Percentiles rank a stretch among this genome's conserved stretches.
These are phyloP conservation scores for Dysdera silvatica DNA, from an alignment of 1,140 invertebrate species.

Conservation along the genomic window DNA sequence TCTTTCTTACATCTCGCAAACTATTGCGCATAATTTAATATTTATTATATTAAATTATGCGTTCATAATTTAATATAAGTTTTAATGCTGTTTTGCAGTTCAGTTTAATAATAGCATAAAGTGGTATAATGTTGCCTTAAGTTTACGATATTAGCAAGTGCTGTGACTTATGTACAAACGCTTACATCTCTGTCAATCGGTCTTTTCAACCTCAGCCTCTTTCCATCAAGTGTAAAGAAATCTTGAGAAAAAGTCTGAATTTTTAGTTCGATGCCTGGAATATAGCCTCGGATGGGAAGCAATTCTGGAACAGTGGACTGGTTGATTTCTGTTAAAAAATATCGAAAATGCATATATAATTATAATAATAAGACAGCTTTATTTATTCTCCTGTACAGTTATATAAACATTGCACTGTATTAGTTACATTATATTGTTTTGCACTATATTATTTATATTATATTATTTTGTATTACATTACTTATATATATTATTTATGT, in stretches of 20 bases:
- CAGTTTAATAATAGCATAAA: neutral
- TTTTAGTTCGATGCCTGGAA: slow-evolving; percentile 66
- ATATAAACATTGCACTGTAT: neutral
- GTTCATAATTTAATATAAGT: neutral
- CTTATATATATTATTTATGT: too few relatives aligned
- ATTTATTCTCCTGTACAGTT: too few relatives aligned
- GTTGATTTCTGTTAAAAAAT: slow-evolving; percentile 59
- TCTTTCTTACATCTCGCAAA: too few relatives aligned
- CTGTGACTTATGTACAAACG: too few relatives aligned
- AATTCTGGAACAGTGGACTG: slow-evolving; percentile 69
- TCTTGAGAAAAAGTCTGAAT: slow-evolving; percentile 61
- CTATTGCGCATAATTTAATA: too few relatives aligned
- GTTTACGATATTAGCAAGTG: too few relatives aligned
- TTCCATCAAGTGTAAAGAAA: slow-evolving; percentile 71
- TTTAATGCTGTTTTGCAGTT: neutral
- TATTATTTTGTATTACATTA: neutral
- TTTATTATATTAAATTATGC: too few relatives aligned
- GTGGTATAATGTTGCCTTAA: too few relatives aligned
- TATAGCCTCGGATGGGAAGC: slow-evolving; percentile 71
- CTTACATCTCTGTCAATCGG: slow-evolving; percentile 73
- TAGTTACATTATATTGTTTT: too few relatives aligned
- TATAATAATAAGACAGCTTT: neutral
- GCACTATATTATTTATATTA: neutral
- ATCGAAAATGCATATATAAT: neutral
- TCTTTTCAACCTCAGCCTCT: slow-evolving; percentile 63